These are phyloP conservation scores for Taphrorychus bicolor DNA, from an alignment of 2,888 invertebrate species.

Conservation along the genomic window DNA sequence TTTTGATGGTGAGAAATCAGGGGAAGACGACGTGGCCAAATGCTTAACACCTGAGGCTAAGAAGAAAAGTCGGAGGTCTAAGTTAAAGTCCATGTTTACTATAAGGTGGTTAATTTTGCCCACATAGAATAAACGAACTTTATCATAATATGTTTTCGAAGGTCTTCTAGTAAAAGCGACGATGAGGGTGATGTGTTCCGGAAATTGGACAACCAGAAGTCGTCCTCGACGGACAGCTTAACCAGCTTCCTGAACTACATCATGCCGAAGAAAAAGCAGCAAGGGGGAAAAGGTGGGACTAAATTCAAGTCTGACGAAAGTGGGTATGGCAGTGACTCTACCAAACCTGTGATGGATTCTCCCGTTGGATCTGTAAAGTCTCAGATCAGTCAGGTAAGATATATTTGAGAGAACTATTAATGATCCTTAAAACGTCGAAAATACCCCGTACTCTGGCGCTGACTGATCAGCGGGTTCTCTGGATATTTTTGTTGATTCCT, in stretches of 20 bases:
- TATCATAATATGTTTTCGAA: too few species aligned
- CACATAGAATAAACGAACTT: too few species aligned
- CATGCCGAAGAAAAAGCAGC: slow-evolving; percentile 49
- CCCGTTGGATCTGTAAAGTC: slow-evolving; percentile 60
- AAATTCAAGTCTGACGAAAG: slow-evolving; percentile 62
- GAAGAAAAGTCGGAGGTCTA: slow-evolving; percentile 48
- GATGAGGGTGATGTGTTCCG: slow-evolving; percentile 51
- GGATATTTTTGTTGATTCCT: too few species aligned
- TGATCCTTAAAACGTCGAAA: too few species aligned
- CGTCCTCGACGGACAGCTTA: slow-evolving; percentile 54
- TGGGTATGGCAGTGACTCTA: slow-evolving; percentile 68
- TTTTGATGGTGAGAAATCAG: slow-evolving; percentile 47
- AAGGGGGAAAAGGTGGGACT: slow-evolving; percentile 39
- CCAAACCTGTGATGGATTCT: slow-evolving; percentile 63
- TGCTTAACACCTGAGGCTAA: slow-evolving; percentile 50
- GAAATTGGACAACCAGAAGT: slow-evolving; percentile 47
- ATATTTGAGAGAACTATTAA: too few species aligned
- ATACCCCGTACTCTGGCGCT: too few species aligned
- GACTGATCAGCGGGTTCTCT: too few species aligned
- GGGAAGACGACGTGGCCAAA: slow-evolving; percentile 46
- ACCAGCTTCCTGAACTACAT: slow-evolving; percentile 54
- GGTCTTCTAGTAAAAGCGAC: slow-evolving; percentile 53
- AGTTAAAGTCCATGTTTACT: slow-evolving; percentile 50
- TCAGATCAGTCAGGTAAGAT: slow-evolving; percentile 42
- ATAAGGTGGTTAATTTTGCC: too few species aligned